These are phyloP conservation scores for Odontamblyopus rebecca DNA, from an alignment of 2,797 vertebrate species.

Conservation along the genomic window DNA sequence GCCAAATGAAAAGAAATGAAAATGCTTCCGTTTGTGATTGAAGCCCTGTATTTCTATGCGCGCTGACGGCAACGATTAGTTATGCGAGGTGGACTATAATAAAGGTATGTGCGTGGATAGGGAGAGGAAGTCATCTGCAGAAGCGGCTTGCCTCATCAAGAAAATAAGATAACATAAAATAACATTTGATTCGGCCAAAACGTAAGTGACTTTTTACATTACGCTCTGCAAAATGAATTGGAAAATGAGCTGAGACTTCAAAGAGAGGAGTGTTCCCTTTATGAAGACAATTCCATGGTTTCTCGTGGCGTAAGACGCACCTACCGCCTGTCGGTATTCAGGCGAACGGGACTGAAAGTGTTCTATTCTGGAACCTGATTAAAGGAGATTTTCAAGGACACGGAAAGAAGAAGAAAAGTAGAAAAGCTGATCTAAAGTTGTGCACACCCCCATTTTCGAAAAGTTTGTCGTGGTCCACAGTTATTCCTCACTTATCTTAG, in stretches of 20 bases:
- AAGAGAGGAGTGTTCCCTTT: slow-evolving; percentile 41
- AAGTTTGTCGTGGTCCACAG: no score
- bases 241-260: slow-evolving; percentile 34
- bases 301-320: slow-evolving; percentile 18
- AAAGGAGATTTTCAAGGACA: background rate
- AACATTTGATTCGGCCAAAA: slow-evolving; percentile 39
- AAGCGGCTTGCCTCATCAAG: slow-evolving; percentile 37
- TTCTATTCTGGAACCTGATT: background rate
- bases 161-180: slow-evolving; percentile 10
- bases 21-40: slow-evolving; percentile 47
- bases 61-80: slow-evolving; percentile 64
- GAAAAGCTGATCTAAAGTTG: no score
- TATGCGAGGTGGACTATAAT: slow-evolving; percentile 57
- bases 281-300: slow-evolving; percentile 26
- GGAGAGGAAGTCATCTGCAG: slow-evolving; percentile 22
- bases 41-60: slow-evolving; percentile 8
- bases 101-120: slow-evolving; percentile 27
- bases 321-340: slow-evolving; percentile 15
- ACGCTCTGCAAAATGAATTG: slow-evolving; percentile 35
- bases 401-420: background rate
- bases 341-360: background rate
- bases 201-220: slow-evolving; percentile 48
- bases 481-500: no score
- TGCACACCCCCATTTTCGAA: no score
- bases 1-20: slow-evolving; percentile 76